Percentiles rank a stretch among this genome's conserved stretches.
Conservation (phyloP, 2,113 vertebrate genomes). For the Plectropomus leopardus region DNA sequence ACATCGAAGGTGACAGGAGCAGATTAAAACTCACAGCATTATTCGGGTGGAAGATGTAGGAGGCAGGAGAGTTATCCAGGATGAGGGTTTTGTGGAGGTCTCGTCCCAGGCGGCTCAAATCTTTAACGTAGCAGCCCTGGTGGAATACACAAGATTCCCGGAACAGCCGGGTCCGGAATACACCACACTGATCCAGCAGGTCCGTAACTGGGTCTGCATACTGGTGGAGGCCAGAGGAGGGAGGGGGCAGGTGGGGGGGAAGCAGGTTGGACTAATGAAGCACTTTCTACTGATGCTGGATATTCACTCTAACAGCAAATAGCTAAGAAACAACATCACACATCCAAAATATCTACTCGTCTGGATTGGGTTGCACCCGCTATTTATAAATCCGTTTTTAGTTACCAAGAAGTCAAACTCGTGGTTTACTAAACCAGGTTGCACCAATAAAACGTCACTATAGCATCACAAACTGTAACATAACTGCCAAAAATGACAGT, state of each 20-base stretch:
- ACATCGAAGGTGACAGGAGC: not conserved
- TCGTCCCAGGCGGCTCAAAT: constrained; percentile 90
- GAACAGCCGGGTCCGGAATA: constrained; percentile 90
- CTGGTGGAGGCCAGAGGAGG: constrained; percentile 67
- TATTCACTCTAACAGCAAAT: not conserved
- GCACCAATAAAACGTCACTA: not conserved
- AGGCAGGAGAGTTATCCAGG: constrained; percentile 92
- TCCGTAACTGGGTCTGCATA: constrained; percentile 93
- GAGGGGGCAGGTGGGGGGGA: not conserved
- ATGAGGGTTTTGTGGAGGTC: constrained; percentile 91
- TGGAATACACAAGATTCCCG: constrained; percentile 95
- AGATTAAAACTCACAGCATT: constrained; percentile 88
- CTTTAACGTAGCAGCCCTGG: constrained; percentile 93
- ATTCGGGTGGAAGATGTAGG: constrained; percentile 93
- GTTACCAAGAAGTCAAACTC: no score
- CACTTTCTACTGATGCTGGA: not conserved
- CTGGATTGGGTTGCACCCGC: not conserved
- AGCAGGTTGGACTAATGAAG: constrained; percentile 36
- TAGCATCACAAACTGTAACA: not conserved
- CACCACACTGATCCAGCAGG: constrained; percentile 88
- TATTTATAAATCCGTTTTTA: not conserved
- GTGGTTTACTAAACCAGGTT: not conserved
- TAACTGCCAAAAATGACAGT: not conserved
- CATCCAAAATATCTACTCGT: not conserved
- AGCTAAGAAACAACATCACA: not conserved